phyloP scores from a whole-genome alignment of 2,797 vertebrate species.

The Melanogrammus aeglefinus region DNA sequence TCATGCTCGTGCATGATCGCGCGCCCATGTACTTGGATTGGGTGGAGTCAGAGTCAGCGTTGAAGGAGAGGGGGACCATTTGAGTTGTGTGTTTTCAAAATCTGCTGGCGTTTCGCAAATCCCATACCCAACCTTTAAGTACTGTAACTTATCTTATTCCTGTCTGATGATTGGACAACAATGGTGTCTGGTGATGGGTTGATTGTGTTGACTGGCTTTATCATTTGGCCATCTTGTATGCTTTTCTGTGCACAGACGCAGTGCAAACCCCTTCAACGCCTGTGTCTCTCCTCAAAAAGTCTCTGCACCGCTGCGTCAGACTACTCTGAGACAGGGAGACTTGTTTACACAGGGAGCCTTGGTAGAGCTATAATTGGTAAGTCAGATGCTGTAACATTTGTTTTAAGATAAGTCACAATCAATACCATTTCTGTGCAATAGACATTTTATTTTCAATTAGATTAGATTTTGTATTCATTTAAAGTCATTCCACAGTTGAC shows the following conservation, averaged over 20 bases:
- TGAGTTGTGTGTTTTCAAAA: no score
- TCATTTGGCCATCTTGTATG: neutral
- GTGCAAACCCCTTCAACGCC: neutral
- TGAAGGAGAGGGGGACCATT: no score
- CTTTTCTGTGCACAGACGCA: conserved; percentile 17
- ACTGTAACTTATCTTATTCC: neutral
- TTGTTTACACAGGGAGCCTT: conserved; percentile 71
- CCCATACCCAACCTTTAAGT: no score
- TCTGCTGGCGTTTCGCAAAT: no score
- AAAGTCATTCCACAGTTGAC: neutral
- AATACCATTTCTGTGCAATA: neutral
- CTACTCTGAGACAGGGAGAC: conserved; percentile 43
- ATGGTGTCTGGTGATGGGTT: neutral
- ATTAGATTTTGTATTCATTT: neutral
- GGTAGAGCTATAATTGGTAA: conserved; percentile 57
- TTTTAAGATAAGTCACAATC: neutral
- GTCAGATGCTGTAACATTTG: neutral
- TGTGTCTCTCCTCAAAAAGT: neutral
- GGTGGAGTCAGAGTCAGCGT: no score
- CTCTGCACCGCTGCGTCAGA: conserved; percentile 22
- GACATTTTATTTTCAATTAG: neutral
- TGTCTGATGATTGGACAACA: neutral
- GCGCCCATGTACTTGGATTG: no score
- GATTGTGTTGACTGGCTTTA: neutral
- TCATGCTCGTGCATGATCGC: no score